Evolutionary conservation across 2,888 invertebrate species (phyloP), one percentile per base, ranked within the genome.

Genomic region (Folsomia manolachei): DNA sequence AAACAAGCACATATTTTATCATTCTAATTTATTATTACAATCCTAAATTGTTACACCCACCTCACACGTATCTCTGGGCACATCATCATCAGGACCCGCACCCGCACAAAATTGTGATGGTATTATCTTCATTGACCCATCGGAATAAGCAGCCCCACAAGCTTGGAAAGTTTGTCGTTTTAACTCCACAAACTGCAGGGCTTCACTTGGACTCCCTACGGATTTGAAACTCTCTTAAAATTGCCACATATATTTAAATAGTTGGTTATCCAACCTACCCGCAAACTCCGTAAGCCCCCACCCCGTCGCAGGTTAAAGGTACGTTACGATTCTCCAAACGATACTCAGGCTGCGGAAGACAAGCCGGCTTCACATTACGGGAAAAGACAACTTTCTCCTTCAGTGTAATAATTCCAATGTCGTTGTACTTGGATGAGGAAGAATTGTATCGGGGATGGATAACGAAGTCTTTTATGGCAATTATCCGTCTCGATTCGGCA

Each of bases 71-170:
- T 79, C 79, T 52, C 74, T 73, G 14, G 66, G 68, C 2, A 63
- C 67, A 51, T 60, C 62, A 11, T 68, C 71, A 53, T 77, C 77
- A 25, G 53, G 52, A 4, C 65, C 71, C 25, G 75, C 77, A n/a
- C 76, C 77, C 7, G 78, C 79, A 70, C 79, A 79, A 2, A 79
- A 51, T 67, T 79, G 79, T 0, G 76, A 70, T 27, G 74, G 56
- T 14, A 72, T 52, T 11, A 79, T 74, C 19, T 77, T 26, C 4
- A 14, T 9, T 39, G 39, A 39, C 39, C 39, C 39, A 39, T 39
- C 39, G 4, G 56, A 21, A 56, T 56, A 56, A 4, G 18, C 56
- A 18, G 18, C 56, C 56, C 7, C 19, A n/a, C 80, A 80, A 1
- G 72, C 74, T 18, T 63, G 73, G 14, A 21, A n/a, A 52, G 53